Evolutionary conservation across 2,797 vertebrate genomes (phyloP).

Genomic region (Darevskia mixta): DNA sequence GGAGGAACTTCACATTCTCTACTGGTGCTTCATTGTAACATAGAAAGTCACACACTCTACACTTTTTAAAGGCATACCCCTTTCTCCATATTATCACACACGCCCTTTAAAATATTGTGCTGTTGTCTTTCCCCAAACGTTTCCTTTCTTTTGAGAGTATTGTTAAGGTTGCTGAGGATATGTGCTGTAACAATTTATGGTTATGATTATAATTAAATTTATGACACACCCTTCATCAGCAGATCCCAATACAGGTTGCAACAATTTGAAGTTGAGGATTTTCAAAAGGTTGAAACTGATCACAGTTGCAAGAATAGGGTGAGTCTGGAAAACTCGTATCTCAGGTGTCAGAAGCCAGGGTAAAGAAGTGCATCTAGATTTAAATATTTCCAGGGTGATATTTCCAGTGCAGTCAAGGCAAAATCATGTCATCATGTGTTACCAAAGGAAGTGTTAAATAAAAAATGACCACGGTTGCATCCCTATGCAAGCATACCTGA

Average conservation of each 20-base stretch:
- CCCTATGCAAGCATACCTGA: too few relatives aligned
- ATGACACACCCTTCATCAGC: too few relatives aligned
- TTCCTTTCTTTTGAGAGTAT: slow-evolving; percentile 33
- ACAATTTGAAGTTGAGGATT: neutral
- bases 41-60: neutral
- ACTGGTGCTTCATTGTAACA: neutral
- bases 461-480: neutral
- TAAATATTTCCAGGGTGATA: neutral
- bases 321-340: too few relatives aligned
- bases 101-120: neutral
- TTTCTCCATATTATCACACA: neutral
- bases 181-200: neutral
- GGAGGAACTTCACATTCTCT: neutral
- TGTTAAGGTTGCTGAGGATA: neutral
- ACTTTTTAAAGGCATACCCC: neutral
- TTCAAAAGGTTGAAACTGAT: neutral
- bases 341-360: too few relatives aligned
- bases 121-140: slow-evolving; percentile 27
- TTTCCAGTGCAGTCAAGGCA: neutral
- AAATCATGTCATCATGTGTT: neutral
- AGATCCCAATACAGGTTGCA: too few relatives aligned
- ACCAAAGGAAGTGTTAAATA: slow-evolving; percentile 10
- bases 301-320: too few relatives aligned
- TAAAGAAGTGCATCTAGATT: neutral
- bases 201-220: too few relatives aligned